phyloP scores from a whole-genome alignment of 2,797 vertebrate species.

The Girardinus metallicus region DNA sequence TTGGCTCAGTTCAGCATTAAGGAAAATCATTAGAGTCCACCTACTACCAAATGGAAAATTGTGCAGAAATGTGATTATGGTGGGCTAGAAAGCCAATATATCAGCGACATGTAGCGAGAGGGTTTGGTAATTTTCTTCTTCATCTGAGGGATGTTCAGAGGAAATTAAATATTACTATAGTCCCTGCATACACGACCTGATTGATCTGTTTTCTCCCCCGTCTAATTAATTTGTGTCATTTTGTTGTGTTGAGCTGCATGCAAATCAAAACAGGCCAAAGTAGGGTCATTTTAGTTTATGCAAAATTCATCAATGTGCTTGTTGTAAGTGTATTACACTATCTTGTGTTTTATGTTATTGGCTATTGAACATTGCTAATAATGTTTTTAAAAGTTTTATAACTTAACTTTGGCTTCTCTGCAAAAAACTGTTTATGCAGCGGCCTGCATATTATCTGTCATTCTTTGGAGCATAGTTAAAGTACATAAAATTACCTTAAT shows the following conservation, averaged over 20 bases:
- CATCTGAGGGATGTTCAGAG: conserved; percentile 61
- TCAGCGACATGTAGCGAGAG: conserved; percentile 46
- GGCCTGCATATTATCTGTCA: background rate
- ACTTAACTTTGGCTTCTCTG: background rate
- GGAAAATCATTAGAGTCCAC: conserved; percentile 57
- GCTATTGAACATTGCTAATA: background rate
- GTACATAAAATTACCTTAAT: background rate
- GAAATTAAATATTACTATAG: conserved; percentile 70
- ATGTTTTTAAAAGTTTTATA: background rate
- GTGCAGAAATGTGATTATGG: conserved; percentile 59
- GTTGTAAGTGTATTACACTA: conserved; percentile 19
- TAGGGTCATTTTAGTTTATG: conserved; percentile 30
- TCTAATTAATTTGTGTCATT: conserved; percentile 66
- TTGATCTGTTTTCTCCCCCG: conserved; percentile 61
- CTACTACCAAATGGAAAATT: conserved; percentile 58
- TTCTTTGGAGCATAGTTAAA: background rate
- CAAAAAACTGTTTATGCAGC: background rate
- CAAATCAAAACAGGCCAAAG: conserved; percentile 38
- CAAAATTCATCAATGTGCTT: conserved; percentile 27
- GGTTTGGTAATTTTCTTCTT: conserved; percentile 44
- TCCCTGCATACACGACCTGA: conserved; percentile 55
- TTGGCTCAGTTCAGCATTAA: conserved; percentile 43
- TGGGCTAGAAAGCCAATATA: conserved; percentile 45
- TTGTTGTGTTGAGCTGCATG: conserved; percentile 42
- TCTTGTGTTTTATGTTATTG: conserved; percentile 1